Percentiles rank a stretch among this genome's conserved stretches.
Evolutionary conservation across 2,888 invertebrate species (phyloP).

Genomic region (Heliconius sara): DNA sequence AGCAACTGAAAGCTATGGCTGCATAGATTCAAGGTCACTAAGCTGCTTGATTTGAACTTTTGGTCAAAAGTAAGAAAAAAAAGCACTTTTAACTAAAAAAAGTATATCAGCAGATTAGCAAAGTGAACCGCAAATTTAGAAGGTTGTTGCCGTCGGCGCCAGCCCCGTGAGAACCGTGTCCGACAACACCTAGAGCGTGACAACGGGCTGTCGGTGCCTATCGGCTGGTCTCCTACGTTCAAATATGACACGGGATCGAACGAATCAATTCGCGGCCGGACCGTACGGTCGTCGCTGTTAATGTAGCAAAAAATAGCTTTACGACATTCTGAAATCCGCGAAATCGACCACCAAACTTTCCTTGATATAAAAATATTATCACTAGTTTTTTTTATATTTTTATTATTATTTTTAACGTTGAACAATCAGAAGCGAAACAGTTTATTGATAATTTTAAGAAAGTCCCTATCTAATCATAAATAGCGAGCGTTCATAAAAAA

Average conservation of each 20-base stretch:
- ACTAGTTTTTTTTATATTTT: background rate
- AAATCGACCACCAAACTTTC: conserved; percentile 35
- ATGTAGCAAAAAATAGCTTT: conserved; percentile 51
- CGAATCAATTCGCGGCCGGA: conserved; percentile 72
- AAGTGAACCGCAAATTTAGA: conserved; percentile 45
- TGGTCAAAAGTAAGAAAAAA: background rate
- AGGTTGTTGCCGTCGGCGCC: conserved; percentile 50
- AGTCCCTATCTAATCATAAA: conserved; percentile 3
- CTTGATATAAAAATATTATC: conserved; percentile 19
- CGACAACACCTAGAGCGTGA: conserved; percentile 67
- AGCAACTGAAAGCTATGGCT: background rate
- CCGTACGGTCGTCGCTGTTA: conserved; percentile 59
- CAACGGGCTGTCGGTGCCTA: conserved; percentile 48
- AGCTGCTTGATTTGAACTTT: background rate
- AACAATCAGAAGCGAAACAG: background rate
- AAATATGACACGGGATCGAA: conserved; percentile 71
- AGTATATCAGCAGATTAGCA: conserved; percentile 36
- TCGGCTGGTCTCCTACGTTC: conserved; percentile 57
- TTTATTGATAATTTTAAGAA: conserved; percentile 16
- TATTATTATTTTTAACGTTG: background rate
- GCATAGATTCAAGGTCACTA: background rate
- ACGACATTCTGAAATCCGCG: conserved; percentile 46
- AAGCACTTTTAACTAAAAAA: background rate
- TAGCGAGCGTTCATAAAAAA: conserved; percentile 23
- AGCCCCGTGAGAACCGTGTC: conserved; percentile 59